These are phyloP conservation scores for Ophioderma brevispina DNA, from an alignment of 35 echinoderm and acorn worm species.

Conservation along the genomic window DNA sequence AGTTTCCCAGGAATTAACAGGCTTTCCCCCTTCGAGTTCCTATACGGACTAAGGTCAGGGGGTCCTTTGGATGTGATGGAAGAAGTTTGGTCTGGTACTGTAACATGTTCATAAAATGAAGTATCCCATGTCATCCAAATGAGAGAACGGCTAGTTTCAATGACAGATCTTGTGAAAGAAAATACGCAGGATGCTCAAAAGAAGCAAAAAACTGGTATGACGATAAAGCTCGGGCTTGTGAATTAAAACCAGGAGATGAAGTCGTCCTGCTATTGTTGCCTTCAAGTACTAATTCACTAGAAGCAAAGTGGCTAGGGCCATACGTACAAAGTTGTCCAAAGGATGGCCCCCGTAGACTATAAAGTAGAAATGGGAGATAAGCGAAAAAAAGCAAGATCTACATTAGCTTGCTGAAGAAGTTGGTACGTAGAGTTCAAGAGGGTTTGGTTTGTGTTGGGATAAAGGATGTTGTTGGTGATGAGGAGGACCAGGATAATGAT, in stretches of 20 bases:
- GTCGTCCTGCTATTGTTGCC: slow-evolving; percentile 56
- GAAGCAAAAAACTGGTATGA: slow-evolving; percentile 44
- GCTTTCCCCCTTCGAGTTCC: slow-evolving; percentile 72
- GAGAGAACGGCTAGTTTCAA: slow-evolving; percentile 29
- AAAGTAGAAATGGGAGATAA: slow-evolving; percentile 9
- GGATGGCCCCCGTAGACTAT: slow-evolving; percentile 29
- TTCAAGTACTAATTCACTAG: slow-evolving; percentile 14
- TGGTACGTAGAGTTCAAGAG: background rate
- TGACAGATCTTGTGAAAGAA: slow-evolving; percentile 37
- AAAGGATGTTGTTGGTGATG: background rate
- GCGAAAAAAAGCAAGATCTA: background rate
- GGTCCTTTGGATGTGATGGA: slow-evolving; percentile 64
- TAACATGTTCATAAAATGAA: slow-evolving; percentile 9
- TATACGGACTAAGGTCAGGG: slow-evolving; percentile 59
- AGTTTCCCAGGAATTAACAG: too few species aligned
- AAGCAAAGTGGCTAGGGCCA: slow-evolving; percentile 65
- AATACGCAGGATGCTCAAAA: slow-evolving; percentile 22
- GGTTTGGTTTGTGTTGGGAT: too few species aligned
- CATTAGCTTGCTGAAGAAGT: slow-evolving; percentile 21
- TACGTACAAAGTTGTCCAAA: slow-evolving; percentile 10
- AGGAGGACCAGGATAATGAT: background rate
- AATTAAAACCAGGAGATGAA: slow-evolving; percentile 47
- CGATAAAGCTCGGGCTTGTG: slow-evolving; percentile 9
- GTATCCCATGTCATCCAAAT: slow-evolving; percentile 63
- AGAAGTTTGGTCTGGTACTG: slow-evolving; percentile 59